These are phyloP conservation scores for Pachliopta kotzebuea DNA, from an alignment of 2,888 invertebrate species.

Conservation along the genomic window DNA sequence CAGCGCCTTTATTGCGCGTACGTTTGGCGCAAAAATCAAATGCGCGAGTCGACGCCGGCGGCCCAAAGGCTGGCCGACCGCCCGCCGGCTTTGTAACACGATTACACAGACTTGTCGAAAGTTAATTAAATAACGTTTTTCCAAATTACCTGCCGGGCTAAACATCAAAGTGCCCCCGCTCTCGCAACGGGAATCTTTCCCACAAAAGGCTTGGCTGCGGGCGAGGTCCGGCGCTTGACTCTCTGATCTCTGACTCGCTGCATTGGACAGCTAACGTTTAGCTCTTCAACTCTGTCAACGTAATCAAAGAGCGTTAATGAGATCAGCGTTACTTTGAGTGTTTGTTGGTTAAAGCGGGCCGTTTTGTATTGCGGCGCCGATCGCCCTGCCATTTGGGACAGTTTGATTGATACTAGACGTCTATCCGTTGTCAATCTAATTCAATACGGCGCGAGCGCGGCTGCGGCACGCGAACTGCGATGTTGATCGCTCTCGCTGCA, in stretches of 20 bases:
- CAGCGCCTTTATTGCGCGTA: slow-evolving; percentile 73
- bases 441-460: slow-evolving; percentile 55
- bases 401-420: slow-evolving; percentile 65
- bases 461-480: slow-evolving; percentile 51
- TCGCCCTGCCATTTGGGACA: slow-evolving; percentile 44
- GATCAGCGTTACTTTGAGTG: slow-evolving; percentile 25
- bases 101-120: slow-evolving; percentile 79
- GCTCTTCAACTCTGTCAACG: slow-evolving; percentile 54
- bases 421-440: slow-evolving; percentile 60
- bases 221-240: slow-evolving; percentile 54
- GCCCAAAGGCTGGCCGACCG: slow-evolving; percentile 75
- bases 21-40: slow-evolving; percentile 77
- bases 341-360: slow-evolving; percentile 15
- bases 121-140: slow-evolving; percentile 81
- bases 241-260: slow-evolving; percentile 57
- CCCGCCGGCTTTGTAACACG: slow-evolving; percentile 76
- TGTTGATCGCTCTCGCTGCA: slow-evolving; percentile 51
- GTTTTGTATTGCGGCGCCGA: slow-evolving; percentile 38
- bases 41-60: slow-evolving; percentile 48
- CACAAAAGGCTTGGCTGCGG: slow-evolving; percentile 71
- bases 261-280: slow-evolving; percentile 55
- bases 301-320: slow-evolving; percentile 37
- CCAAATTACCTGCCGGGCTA: slow-evolving; percentile 73
- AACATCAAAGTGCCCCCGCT: slow-evolving; percentile 69
- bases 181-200: slow-evolving; percentile 63